These are phyloP conservation scores for Scaeva pyrastri DNA, from an alignment of 2,888 invertebrate species.

Conservation along the genomic window DNA sequence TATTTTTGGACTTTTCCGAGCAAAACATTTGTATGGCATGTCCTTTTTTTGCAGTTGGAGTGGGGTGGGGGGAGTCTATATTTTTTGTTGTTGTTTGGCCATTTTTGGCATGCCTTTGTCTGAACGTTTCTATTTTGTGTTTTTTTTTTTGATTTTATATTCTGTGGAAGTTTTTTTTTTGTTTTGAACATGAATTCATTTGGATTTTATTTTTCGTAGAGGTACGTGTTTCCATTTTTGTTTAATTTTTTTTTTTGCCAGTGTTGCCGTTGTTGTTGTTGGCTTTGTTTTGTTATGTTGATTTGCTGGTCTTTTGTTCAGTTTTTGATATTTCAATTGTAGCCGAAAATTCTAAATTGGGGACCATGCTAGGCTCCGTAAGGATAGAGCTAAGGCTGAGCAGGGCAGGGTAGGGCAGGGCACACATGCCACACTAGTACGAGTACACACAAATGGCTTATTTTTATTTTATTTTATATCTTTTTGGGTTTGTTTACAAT, in stretches of 20 bases:
- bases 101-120: conserved; percentile 63
- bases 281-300: conserved; percentile 32
- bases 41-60: conserved; percentile 60
- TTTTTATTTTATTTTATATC: conserved; percentile 7
- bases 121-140: not conserved
- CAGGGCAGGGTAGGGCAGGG: no score
- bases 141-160: conserved; percentile 9
- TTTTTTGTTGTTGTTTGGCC: not conserved
- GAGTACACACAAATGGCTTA: not conserved
- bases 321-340: conserved; percentile 73
- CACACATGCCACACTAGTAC: no score
- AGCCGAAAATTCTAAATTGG: conserved; percentile 49
- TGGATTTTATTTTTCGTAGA: conserved; percentile 31
- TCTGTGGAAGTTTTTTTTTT: conserved; percentile 43
- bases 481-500: conserved; percentile 52
- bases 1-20: conserved; percentile 60
- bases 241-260: not conserved
- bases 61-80: no score
- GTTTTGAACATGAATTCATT: conserved; percentile 69
- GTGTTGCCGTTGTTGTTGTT: conserved; percentile 14
- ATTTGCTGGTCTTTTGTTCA: conserved; percentile 54
- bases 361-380: conserved; percentile 29
- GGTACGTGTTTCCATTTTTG: conserved; percentile 24
- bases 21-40: conserved; percentile 71
- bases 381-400: no score